Evolutionary conservation across 2,113 vertebrate genomes (phyloP).

Genomic region (Halcyon senegalensis): DNA sequence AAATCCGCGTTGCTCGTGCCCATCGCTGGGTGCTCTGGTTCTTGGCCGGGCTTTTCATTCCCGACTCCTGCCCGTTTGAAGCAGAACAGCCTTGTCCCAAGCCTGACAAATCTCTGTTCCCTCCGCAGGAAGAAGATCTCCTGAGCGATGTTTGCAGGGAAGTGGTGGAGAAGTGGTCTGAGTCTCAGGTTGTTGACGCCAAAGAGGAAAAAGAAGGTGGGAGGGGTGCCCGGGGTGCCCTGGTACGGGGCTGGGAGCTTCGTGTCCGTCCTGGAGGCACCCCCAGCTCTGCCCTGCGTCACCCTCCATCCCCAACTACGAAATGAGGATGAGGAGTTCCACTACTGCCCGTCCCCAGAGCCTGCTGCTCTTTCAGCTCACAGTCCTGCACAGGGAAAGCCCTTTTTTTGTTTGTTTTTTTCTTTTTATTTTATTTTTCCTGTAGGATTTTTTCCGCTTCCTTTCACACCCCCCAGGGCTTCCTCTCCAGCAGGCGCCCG

Average conservation of each 20-base stretch:
- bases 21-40: not conserved
- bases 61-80: not conserved
- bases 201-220: slow-evolving; percentile 80
- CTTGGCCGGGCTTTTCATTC: not conserved
- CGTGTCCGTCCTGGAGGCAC: too few species aligned
- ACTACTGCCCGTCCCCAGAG: not conserved
- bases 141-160: slow-evolving; percentile 87
- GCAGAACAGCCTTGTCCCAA: not conserved
- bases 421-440: too few species aligned
- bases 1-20: not conserved
- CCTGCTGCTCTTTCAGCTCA: not conserved
- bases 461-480: not conserved
- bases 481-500: too few species aligned
- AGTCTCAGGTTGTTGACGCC: slow-evolving; percentile 69
- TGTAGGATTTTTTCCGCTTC: not conserved
- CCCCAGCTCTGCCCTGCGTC: too few species aligned
- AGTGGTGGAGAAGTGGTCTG: slow-evolving; percentile 89
- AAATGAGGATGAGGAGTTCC: not conserved
- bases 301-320: not conserved
- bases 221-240: not conserved
- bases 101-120: slow-evolving; percentile 26
- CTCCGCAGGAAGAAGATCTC: slow-evolving; percentile 87
- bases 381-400: not conserved
- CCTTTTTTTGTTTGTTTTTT: too few species aligned
- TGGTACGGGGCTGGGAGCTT: too few species aligned